phyloP scores from a whole-genome alignment of 1,140 invertebrate species.

The Eupeodes corollae region DNA sequence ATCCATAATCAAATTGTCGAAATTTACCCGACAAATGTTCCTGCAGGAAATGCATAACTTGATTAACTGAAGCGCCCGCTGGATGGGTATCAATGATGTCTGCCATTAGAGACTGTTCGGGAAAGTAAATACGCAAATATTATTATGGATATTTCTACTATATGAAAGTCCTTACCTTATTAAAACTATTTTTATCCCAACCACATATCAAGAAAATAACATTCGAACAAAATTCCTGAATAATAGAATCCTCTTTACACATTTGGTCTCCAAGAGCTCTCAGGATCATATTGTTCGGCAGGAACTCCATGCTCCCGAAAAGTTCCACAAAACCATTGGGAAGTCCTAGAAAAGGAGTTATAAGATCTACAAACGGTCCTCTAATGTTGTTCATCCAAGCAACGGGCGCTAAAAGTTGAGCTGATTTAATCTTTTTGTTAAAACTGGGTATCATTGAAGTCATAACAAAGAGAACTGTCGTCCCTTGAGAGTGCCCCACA shows the following conservation, averaged over 20 bases:
- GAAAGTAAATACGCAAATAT: not conserved
- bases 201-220: conserved; percentile 45
- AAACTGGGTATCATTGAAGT: conserved; percentile 40
- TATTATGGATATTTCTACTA: too few species aligned
- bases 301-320: conserved; percentile 43
- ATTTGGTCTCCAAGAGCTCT: conserved; percentile 34
- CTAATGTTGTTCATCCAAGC: conserved; percentile 29
- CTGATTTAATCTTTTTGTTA: conserved; percentile 40
- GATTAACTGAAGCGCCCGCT: conserved; percentile 63
- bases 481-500: conserved; percentile 43
- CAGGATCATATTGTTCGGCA: conserved; percentile 39
- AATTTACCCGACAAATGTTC: conserved; percentile 46
- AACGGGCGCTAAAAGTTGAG: conserved; percentile 44
- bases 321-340: conserved; percentile 36
- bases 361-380: conserved; percentile 13
- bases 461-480: conserved; percentile 41
- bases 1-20: conserved; percentile 46
- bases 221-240: conserved; percentile 42
- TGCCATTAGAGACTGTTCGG: conserved; percentile 31
- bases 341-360: conserved; percentile 16
- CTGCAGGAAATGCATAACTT: conserved; percentile 61
- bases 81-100: conserved; percentile 38
- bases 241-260: conserved; percentile 36
- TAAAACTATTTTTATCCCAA: conserved; percentile 36
- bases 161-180: conserved; percentile 4